A percentile compares a stretch with the other conserved stretches of the same genome.
Evolutionary conservation across 2,888 invertebrate genomes (phyloP).

Genomic region (Eustalomyia histrio): DNA sequence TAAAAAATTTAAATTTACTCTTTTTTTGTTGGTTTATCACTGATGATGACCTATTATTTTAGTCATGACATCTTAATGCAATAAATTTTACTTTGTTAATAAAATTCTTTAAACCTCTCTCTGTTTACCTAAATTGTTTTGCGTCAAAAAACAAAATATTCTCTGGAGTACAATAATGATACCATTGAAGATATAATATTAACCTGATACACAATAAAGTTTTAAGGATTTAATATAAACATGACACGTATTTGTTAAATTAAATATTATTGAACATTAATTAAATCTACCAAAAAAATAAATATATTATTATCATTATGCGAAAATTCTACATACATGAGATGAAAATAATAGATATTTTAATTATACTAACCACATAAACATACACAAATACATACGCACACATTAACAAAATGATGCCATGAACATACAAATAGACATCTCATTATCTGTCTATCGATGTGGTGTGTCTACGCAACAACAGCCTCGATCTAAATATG

Average conservation of each 20-base stretch:
- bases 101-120: too few species aligned
- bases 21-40: too few species aligned
- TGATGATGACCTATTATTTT: too few species aligned
- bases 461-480: conserved; percentile 3
- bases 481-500: background rate
- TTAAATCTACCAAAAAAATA: background rate
- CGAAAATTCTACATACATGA: background rate
- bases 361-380: background rate
- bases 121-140: too few species aligned
- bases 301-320: background rate
- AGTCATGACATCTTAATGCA: too few species aligned
- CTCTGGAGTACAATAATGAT: too few species aligned
- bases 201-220: background rate
- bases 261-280: conserved; percentile 3
- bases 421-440: conserved; percentile 8
- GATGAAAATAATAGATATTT: background rate
- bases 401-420: conserved; percentile 4
- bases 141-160: too few species aligned
- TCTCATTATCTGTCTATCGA: conserved; percentile 22
- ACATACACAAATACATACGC: background rate
- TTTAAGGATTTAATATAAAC: background rate
- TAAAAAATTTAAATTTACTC: too few species aligned
- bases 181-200: too few species aligned
- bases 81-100: too few species aligned
- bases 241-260: background rate